Percentiles rank a stretch among this genome's conserved stretches.
Evolutionary conservation across 2,113 vertebrate genomes (phyloP).

Genomic region (Vulpes lagopus): DNA sequence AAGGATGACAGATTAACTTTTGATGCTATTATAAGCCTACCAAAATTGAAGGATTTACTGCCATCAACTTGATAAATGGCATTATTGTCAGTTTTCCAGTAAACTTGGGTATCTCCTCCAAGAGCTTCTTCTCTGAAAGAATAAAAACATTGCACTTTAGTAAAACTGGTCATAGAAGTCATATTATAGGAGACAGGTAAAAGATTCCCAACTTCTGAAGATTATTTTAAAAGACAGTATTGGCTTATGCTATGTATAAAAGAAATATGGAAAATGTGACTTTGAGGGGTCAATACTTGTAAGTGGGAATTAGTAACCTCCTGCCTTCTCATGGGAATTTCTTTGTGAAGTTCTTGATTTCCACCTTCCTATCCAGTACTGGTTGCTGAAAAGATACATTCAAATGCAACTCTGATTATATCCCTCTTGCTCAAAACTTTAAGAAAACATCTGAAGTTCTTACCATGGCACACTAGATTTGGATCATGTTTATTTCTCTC

Average conservation of each 20-base stretch:
- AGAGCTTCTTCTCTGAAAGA: slow-evolving; percentile 85
- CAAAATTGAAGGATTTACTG: slow-evolving; percentile 92
- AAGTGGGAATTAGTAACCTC: neutral
- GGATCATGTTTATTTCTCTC: neutral
- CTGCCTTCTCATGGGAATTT: neutral
- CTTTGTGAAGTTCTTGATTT: neutral
- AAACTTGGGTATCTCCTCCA: slow-evolving; percentile 84
- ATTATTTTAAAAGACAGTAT: neutral
- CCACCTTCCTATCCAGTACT: neutral
- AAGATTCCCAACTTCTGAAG: slow-evolving; percentile 26
- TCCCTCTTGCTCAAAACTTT: neutral
- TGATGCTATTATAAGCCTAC: slow-evolving; percentile 84
- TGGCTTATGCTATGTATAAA: neutral
- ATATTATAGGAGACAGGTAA: neutral
- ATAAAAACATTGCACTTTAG: slow-evolving; percentile 36
- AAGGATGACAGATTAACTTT: neutral
- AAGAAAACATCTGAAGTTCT: neutral
- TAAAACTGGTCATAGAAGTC: neutral
- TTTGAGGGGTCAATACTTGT: neutral
- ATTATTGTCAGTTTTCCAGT: slow-evolving; percentile 92
- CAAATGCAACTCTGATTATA: neutral
- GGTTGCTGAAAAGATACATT: neutral
- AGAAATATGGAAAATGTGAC: neutral
- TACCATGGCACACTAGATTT: neutral
- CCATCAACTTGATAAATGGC: slow-evolving; percentile 91